Base-by-base conservation (phyloP, 2,888 invertebrate species). In the Prosapia bicincta region DNA sequence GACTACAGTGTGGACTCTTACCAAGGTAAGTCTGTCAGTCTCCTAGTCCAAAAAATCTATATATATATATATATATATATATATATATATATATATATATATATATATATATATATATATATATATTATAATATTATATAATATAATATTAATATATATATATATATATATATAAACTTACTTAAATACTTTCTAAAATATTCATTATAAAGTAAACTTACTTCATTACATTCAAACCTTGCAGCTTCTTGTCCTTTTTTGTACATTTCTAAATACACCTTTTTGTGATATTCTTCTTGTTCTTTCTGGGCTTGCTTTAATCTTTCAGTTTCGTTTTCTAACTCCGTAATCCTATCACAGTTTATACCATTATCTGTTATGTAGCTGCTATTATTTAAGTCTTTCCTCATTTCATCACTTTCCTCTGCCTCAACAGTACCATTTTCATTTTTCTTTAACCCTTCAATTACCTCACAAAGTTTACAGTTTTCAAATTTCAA, bases 171-270 rank as follows among this genome's bases (percentile, higher is more conserved):
- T n/a, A n/a, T n/a, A n/a, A n/a, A n/a, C n/a, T n/a, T n/a, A n/a
- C n/a, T n/a, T n/a, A n/a, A n/a, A n/a, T n/a, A n/a, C n/a, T n/a
- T n/a, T n/a, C n/a, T n/a, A n/a, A n/a, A n/a, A n/a, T n/a, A n/a
- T n/a, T n/a, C n/a, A n/a, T n/a, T 20, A 20, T 54, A 20, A 38
- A 43, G n/a, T 10, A 23, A 24, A 72, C 66, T 65, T 72, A 72
- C 72, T 24, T 72, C 72, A 66, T 26, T 30, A 3, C 1, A 20
- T 30, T 72, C 72, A 72, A 66, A 32, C 24, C 30, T 89, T 71
- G 92, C 93, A n/a, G 93, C 92, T 83, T 93, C 92, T 82, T 93
- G 91, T 30, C 93, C 93, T 85, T 94, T 92, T 82, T 91, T 90
- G 85, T 92, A 93, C 93, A 94, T 93, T 85, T 94, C 91, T 83